Conservation (phyloP, 2,113 vertebrate genomes). For the Climacteris rufus region DNA sequence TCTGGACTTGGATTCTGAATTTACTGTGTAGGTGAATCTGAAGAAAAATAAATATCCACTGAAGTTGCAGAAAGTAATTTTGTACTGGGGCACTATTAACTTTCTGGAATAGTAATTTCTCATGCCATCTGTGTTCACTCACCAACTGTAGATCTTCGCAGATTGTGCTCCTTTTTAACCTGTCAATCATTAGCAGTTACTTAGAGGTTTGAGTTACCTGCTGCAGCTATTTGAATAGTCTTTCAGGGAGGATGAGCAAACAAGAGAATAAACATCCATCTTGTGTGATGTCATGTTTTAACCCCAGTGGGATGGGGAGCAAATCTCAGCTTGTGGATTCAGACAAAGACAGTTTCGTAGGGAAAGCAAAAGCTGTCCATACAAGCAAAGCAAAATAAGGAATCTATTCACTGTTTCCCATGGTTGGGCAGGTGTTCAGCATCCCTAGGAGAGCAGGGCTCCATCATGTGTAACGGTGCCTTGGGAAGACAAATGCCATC, state of each 20-base stretch:
- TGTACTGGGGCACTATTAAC: background rate
- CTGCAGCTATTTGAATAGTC: background rate
- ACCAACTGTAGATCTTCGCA: background rate
- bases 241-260: background rate
- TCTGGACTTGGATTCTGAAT: background rate
- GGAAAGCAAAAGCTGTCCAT: background rate
- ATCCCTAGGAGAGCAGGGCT: background rate
- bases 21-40: background rate
- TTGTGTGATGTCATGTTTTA: background rate
- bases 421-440: background rate
- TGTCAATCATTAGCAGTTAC: background rate
- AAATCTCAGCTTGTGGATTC: background rate
- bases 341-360: background rate
- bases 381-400: background rate
- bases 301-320: background rate
- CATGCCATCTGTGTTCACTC: constrained; percentile 23
- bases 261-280: background rate
- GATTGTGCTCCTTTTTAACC: constrained; percentile 13
- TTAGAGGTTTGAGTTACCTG: constrained; percentile 12
- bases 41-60: background rate
- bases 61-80: background rate
- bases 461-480: background rate
- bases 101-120: constrained; percentile 11
- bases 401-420: background rate
- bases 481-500: background rate